Evolutionary conservation across 2,888 invertebrate species (phyloP).

Genomic region (Oscheius sp.): DNA sequence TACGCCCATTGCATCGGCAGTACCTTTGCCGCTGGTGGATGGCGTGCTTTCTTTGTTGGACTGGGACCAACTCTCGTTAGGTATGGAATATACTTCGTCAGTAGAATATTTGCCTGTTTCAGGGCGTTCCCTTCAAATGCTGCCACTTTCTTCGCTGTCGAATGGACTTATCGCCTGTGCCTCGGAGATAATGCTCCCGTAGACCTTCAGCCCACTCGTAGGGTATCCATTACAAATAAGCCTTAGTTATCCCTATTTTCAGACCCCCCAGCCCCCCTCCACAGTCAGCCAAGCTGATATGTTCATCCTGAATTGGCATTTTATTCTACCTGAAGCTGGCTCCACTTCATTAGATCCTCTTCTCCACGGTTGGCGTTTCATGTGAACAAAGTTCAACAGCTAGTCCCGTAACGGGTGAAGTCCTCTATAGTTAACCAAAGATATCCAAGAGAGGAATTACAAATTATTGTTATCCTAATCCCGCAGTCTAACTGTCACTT

Average conservation of each 20-base stretch:
- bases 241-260: background rate
- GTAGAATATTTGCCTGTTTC: background rate
- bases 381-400: slow-evolving; percentile 38
- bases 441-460: background rate
- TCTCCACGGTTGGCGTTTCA: slow-evolving; percentile 63
- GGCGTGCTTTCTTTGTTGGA: slow-evolving; percentile 79
- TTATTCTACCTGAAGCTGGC: slow-evolving; percentile 69
- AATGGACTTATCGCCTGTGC: slow-evolving; percentile 71
- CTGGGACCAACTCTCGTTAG: slow-evolving; percentile 68
- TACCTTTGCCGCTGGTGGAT: slow-evolving; percentile 82
- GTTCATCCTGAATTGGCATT: slow-evolving; percentile 52
- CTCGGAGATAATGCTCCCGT: slow-evolving; percentile 60
- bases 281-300: slow-evolving; percentile 43
- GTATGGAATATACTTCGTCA: slow-evolving; percentile 28
- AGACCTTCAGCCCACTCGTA: slow-evolving; percentile 8
- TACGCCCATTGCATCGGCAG: slow-evolving; percentile 83
- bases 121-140: slow-evolving; percentile 94
- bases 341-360: slow-evolving; percentile 69
- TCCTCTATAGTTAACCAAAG: too few relatives aligned
- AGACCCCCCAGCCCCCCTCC: slow-evolving; percentile 29
- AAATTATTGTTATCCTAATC: background rate
- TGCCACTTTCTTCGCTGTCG: slow-evolving; percentile 87
- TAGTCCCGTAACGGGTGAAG: slow-evolving; percentile 22
- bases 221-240: slow-evolving; percentile 22
- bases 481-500: background rate